Evolutionary conservation across 2,113 vertebrate species (phyloP).

Genomic region (Chiloscyllium plagiosum): DNA sequence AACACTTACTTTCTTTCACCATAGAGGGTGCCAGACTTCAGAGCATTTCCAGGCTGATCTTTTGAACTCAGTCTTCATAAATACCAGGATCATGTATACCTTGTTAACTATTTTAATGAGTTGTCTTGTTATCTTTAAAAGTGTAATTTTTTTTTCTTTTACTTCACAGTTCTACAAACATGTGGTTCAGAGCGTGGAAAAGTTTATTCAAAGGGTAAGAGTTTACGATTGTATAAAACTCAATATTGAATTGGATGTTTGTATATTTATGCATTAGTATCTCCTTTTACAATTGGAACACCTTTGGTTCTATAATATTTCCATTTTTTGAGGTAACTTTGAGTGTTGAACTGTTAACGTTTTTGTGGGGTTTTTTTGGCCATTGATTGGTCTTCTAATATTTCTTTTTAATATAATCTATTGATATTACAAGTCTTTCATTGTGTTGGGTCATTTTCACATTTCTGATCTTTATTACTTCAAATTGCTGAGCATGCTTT

Average conservation of each 20-base stretch:
- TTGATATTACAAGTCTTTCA: background rate
- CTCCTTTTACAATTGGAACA: background rate
- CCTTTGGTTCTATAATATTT: background rate
- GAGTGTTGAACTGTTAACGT: background rate
- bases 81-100: background rate
- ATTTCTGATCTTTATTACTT: background rate
- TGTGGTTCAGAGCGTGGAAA: slow-evolving; percentile 97
- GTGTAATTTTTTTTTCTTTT: slow-evolving; percentile 42
- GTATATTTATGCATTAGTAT: background rate
- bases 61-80: background rate
- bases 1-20: background rate
- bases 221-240: background rate
- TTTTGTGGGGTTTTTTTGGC: background rate
- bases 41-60: background rate
- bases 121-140: background rate
- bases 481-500: background rate
- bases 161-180: slow-evolving; percentile 95
- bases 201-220: slow-evolving; percentile 95
- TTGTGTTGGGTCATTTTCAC: background rate
- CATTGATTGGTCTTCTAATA: background rate
- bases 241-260: background rate
- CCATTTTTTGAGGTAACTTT: background rate
- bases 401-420: background rate
- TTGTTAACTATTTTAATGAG: background rate
- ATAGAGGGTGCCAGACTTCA: background rate